phyloP scores from a whole-genome alignment of 1,140 invertebrate genomes.

The Rhagoletis zephyria region DNA sequence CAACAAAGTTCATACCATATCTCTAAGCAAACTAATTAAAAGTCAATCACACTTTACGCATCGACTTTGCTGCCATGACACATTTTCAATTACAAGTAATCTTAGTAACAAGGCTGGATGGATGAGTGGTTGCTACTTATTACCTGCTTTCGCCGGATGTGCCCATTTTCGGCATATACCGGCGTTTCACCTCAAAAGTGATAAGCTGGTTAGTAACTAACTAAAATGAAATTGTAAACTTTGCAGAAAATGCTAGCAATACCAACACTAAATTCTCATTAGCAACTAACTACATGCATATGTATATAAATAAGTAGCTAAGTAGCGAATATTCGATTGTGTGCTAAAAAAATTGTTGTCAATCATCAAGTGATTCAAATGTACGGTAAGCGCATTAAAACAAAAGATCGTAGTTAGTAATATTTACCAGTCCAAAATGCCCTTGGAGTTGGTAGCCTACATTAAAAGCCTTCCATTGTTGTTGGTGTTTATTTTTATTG shows the following conservation, averaged over 20 bases:
- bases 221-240: slow-evolving; percentile 10
- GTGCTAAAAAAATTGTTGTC: too few species aligned
- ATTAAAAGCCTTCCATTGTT: too few species aligned
- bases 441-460: too few species aligned
- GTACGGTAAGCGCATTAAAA: too few species aligned
- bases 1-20: neutral
- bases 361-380: too few species aligned
- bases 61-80: neutral
- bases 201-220: slow-evolving; percentile 2
- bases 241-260: neutral
- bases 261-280: neutral
- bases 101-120: neutral
- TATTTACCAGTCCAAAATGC: too few species aligned
- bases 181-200: neutral
- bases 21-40: slow-evolving; percentile 14
- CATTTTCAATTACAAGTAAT: neutral
- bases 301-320: neutral
- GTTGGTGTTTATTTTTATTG: too few species aligned
- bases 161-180: neutral
- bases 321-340: too few species aligned
- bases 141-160: too few species aligned
- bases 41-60: neutral
- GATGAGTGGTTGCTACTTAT: neutral
- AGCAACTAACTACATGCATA: neutral
- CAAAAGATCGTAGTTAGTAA: too few species aligned